A percentile compares a stretch with the other conserved stretches of the same genome.
phyloP scores from a whole-genome alignment of 2,113 vertebrate species.

The Sceloporus undulatus region DNA sequence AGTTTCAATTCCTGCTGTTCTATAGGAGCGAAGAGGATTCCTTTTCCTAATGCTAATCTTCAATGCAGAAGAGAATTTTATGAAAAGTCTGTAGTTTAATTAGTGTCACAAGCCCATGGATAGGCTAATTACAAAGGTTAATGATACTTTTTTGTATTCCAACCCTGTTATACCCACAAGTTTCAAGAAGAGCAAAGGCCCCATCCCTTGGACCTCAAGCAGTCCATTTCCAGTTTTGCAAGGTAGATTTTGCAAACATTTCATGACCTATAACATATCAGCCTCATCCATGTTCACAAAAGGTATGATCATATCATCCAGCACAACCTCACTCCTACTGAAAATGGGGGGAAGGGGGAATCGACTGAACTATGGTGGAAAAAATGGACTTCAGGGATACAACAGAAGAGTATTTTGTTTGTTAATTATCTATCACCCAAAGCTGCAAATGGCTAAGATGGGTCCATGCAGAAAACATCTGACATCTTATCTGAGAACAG shows the following conservation, averaged over 20 bases:
- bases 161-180: neutral
- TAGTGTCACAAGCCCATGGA: neutral
- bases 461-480: neutral
- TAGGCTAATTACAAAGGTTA: slow-evolving; percentile 36
- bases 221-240: neutral
- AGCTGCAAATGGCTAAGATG: neutral
- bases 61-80: neutral
- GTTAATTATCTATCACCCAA: neutral
- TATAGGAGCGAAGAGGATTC: neutral
- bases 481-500: too few relatives aligned
- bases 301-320: neutral
- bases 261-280: neutral
- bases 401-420: neutral
- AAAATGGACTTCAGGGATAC: neutral
- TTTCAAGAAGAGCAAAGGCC: neutral
- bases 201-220: neutral
- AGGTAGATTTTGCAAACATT: neutral
- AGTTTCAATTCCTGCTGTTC: neutral
- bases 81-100: neutral
- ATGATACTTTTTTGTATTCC: slow-evolving; percentile 4
- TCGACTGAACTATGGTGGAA: neutral
- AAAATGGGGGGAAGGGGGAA: neutral
- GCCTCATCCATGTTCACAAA: neutral
- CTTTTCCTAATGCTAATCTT: too few relatives aligned
- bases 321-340: neutral